phyloP scores from a whole-genome alignment of 2,888 invertebrate species.

The Pristionchus maxplancki region DNA sequence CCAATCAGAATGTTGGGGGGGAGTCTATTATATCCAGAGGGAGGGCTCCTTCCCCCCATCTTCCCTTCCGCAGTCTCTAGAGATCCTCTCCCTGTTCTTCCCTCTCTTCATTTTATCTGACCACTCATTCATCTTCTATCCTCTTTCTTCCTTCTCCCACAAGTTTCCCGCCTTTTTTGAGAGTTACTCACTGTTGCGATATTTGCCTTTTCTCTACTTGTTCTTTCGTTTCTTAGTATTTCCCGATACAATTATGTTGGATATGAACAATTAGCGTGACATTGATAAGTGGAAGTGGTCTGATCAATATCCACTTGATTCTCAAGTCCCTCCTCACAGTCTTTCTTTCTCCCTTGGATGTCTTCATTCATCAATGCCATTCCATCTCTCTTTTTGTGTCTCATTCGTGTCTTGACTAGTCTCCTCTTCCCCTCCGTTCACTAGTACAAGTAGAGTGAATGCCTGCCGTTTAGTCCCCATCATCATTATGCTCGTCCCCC shows the following conservation, averaged over 20 bases:
- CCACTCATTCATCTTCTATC: conserved; percentile 13
- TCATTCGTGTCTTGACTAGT: background rate
- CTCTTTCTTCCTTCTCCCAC: background rate
- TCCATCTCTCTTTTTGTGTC: background rate
- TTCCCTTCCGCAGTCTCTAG: background rate
- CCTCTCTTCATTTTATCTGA: conserved; percentile 8
- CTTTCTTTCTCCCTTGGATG: background rate
- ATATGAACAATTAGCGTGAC: background rate
- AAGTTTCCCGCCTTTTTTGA: conserved; percentile 12
- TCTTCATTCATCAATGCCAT: background rate
- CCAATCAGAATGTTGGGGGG: conserved; percentile 17
- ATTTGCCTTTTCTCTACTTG: background rate
- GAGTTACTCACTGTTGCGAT: background rate
- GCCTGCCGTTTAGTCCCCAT: background rate
- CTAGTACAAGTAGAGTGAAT: background rate
- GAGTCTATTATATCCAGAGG: conserved; percentile 21
- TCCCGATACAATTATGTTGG: background rate
- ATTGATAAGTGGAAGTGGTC: background rate
- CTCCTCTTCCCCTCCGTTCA: conserved; percentile 1
- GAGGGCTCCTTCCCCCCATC: background rate
- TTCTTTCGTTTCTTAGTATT: background rate
- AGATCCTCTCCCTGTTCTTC: conserved; percentile 27
- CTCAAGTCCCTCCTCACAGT: background rate
- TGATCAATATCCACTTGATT: background rate
- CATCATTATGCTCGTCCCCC: conserved; percentile 20